Conservation (phyloP, 1,140 invertebrate species). For the Harlomillsia oculata region DNA sequence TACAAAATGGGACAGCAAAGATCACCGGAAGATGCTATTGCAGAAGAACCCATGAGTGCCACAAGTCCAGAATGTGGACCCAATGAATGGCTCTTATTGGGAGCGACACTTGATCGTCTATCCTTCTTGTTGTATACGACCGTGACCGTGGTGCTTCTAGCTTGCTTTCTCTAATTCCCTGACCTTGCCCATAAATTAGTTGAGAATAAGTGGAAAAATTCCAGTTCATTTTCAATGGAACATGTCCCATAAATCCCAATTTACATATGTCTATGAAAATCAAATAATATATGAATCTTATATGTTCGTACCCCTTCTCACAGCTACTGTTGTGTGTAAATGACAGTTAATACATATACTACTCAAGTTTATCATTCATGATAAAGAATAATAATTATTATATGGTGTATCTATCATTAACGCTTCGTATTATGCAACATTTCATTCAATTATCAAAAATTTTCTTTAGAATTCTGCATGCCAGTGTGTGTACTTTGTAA, state of each 20-base stretch:
- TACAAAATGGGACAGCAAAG: constrained; percentile 11
- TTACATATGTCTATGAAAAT: too few species aligned
- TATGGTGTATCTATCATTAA: neutral
- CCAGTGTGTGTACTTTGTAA: too few species aligned
- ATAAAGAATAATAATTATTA: neutral
- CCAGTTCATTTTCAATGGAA: too few species aligned
- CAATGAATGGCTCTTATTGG: constrained; percentile 24
- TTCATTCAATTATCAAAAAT: too few species aligned
- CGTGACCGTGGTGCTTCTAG: constrained; percentile 23
- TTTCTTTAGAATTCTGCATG: too few species aligned
- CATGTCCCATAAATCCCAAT: too few species aligned
- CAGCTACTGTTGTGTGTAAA: neutral
- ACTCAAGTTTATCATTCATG: neutral
- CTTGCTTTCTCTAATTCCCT: constrained; percentile 18
- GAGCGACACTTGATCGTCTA: constrained; percentile 18
- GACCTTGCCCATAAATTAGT: neutral
- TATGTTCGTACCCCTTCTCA: neutral
- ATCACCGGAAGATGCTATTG: constrained; percentile 10
- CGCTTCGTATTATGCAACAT: too few species aligned
- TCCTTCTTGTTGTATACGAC: constrained; percentile 24
- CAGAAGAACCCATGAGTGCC: constrained; percentile 2
- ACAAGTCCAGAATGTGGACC: neutral
- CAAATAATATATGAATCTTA: neutral
- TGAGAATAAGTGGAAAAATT: too few species aligned
- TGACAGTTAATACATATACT: neutral